phyloP scores from a whole-genome alignment of 2,113 vertebrate species.

The Oplegnathus fasciatus region DNA sequence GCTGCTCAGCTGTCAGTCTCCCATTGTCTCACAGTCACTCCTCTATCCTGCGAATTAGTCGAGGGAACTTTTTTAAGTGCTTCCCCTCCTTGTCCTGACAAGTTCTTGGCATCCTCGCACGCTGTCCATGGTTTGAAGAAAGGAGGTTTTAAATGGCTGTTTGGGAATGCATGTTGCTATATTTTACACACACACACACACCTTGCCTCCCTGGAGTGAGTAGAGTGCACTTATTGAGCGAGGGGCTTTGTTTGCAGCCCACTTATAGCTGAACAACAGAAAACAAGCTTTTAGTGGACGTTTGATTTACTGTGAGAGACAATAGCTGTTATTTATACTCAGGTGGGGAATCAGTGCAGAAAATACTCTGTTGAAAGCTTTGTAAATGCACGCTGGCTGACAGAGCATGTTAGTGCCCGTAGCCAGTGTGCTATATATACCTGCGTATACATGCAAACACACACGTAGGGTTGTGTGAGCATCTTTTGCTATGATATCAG shows the following conservation, averaged over 20 bases:
- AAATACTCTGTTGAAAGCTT: slow-evolving; percentile 60
- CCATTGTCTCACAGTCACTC: slow-evolving; percentile 36
- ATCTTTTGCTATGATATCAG: not conserved
- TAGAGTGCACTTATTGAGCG: slow-evolving; percentile 66
- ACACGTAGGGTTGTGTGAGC: not conserved
- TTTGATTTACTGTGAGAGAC: slow-evolving; percentile 63
- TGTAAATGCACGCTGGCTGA: slow-evolving; percentile 17
- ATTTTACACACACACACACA: slow-evolving; percentile 46
- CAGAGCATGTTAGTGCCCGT: not conserved
- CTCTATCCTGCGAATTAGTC: slow-evolving; percentile 24
- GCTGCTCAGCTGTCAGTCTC: slow-evolving; percentile 41
- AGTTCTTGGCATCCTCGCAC: slow-evolving; percentile 39
- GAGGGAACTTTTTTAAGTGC: slow-evolving; percentile 24
- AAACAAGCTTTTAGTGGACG: slow-evolving; percentile 68
- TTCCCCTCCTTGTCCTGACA: slow-evolving; percentile 61
- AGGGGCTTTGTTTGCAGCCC: slow-evolving; percentile 66
- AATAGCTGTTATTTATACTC: slow-evolving; percentile 71
- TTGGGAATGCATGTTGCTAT: slow-evolving; percentile 46
- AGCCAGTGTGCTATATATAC: slow-evolving; percentile 9
- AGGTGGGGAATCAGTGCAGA: slow-evolving; percentile 14
- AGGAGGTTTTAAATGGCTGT: slow-evolving; percentile 57
- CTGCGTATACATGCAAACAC: not conserved
- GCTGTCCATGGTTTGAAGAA: slow-evolving; percentile 34
- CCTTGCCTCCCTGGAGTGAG: slow-evolving; percentile 71
- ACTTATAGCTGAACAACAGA: slow-evolving; percentile 59